A percentile compares a stretch with the other conserved stretches of the same genome.
phyloP scores from a whole-genome alignment of 2,113 vertebrate species.

The Sphaerodactylus townsendi region DNA sequence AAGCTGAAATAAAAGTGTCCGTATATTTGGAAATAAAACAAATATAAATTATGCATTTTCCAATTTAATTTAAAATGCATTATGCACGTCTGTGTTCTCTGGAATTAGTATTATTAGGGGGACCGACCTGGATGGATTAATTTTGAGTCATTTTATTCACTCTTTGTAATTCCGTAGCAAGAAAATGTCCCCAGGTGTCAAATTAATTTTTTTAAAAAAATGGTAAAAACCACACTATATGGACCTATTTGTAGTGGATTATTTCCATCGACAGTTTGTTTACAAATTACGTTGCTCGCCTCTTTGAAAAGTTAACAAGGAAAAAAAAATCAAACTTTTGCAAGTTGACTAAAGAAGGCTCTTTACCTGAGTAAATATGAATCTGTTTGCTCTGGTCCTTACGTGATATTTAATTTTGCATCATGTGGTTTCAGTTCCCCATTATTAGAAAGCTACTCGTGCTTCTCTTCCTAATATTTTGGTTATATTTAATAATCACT shows the following conservation, averaged over 20 bases:
- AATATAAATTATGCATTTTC: constrained; percentile 87
- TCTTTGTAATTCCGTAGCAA: constrained; percentile 82
- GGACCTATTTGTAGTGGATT: constrained; percentile 71
- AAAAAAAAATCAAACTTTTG: constrained; percentile 55
- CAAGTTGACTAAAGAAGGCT: constrained; percentile 41
- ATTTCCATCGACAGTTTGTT: constrained; percentile 69
- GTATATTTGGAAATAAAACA: constrained; percentile 85
- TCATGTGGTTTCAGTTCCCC: constrained; percentile 19
- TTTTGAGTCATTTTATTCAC: constrained; percentile 82
- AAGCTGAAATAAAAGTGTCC: constrained; percentile 52
- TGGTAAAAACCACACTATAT: constrained; percentile 76
- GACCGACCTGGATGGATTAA: constrained; percentile 84
- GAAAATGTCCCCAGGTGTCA: constrained; percentile 81
- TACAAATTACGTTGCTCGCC: constrained; percentile 43
- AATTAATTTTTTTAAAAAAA: constrained; percentile 76
- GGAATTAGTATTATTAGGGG: constrained; percentile 85
- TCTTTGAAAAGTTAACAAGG: constrained; percentile 55
- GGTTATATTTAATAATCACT: constrained; percentile 12
- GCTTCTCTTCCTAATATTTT: constrained; percentile 47
- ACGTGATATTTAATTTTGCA: constrained; percentile 15
- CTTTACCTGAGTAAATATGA: constrained; percentile 1
- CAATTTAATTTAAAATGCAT: constrained; percentile 86
- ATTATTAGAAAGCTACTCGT: background rate
- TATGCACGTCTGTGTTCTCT: constrained; percentile 80
- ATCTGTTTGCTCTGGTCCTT: constrained; percentile 4